These are phyloP conservation scores for Helicolenus hilgendorfi DNA, from an alignment of 2,797 vertebrate species.

Conservation along the genomic window DNA sequence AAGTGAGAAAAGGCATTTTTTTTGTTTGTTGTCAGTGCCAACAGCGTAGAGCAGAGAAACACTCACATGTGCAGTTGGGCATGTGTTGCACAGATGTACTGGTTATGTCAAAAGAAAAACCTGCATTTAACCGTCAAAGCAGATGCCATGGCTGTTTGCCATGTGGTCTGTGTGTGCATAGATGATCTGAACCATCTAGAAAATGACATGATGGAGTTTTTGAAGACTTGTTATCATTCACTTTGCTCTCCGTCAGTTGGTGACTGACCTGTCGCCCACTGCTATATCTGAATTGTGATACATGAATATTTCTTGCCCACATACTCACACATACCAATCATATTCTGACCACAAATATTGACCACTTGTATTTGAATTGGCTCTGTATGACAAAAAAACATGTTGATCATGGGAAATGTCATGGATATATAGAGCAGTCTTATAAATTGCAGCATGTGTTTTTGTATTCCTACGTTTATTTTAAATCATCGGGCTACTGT, in stretches of 20 bases:
- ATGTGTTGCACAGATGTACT: slow-evolving; percentile 26
- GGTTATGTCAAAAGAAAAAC: background rate
- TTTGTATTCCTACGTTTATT: background rate
- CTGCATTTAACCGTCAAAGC: background rate
- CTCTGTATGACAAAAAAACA: background rate
- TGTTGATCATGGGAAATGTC: background rate
- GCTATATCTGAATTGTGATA: background rate
- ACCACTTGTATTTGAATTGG: background rate
- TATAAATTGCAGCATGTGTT: background rate
- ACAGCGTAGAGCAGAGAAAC: background rate
- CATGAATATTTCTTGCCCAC: background rate
- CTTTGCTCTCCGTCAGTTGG: background rate
- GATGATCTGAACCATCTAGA: background rate
- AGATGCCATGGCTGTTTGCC: background rate
- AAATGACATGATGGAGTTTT: background rate
- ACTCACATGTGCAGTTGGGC: background rate
- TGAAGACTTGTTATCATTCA: background rate
- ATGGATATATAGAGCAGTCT: background rate
- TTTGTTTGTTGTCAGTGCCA: background rate
- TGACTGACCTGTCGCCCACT: background rate
- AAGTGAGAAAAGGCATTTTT: slow-evolving; percentile 83
- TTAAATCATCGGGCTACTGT: background rate
- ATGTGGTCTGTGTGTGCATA: background rate
- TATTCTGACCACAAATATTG: background rate
- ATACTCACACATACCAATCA: background rate